Evolutionary conservation across 2,113 vertebrate genomes (phyloP), one percentile per base, ranked within the genome.

Genomic region (Jaculus jaculus): DNA sequence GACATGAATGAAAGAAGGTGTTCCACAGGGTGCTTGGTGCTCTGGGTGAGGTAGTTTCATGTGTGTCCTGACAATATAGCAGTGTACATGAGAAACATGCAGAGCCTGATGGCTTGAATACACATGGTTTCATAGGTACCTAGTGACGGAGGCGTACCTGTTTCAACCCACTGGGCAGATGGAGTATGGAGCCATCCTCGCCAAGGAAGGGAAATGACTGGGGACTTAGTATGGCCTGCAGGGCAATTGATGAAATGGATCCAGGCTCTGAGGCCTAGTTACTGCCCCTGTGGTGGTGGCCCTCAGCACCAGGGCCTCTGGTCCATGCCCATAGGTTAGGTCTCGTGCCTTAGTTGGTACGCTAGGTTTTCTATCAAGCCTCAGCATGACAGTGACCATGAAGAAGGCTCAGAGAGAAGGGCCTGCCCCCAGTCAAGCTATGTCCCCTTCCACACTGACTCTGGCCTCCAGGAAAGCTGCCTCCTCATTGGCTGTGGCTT

Each of bases 11-110:
- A 13, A 58, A 39, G 60, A 78, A 51, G 34, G 51, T 21, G 30
- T 86, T 88, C 84, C 12, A 32, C 7, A 74, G 2, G 6, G 20
- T 42, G 63, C 24, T 1, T 12, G 73, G 15, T 7, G 0, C 54
- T 73, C 18, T 21, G 54, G 39, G 8, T 5, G 15, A 18, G 47
- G 87, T 79, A 3, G 13, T 24, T 60, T 7, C 4, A 12, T 37
- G 7, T 39, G 24, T 0, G 0, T 24, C 30, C 1, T n/a, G 63
- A 58, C n/a, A 23, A 4, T 6, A 16, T 0, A 61, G 54, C 63
- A 0, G 2, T 13, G 0, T 20, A 0, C 71, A 17, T 2, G 21
- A 58, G 68, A 32, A 74, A 11, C 0, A 3, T 51, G 34, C 68
- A 39, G 20, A 65, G 30, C 24, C 60, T 32, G 0, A 2, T 7